Base-by-base conservation (phyloP, 2,113 vertebrate species). In the Grammatotria lemairii region DNA sequence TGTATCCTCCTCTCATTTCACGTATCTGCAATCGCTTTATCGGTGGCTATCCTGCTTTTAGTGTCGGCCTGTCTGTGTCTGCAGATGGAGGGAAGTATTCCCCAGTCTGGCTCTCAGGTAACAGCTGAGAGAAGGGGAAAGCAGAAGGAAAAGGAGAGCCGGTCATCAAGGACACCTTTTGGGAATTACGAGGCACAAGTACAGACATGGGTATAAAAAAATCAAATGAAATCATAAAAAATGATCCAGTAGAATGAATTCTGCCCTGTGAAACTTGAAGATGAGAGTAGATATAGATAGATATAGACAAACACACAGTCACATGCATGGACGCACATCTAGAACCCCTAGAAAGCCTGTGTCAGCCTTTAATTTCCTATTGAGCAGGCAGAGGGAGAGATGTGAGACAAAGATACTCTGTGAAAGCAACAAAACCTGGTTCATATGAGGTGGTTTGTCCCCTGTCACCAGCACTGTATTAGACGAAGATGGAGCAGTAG, bases 91-190 rank as follows among this genome's bases (percentile, higher is more conserved):
- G 40, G 80, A 85, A 92, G 87, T 90, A 88, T 93, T 93, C 92
- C 90, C 93, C 89, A 83, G 87, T 92, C 90, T 89, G 88, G 70
- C 78, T 91, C 88, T 91, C 89, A 87, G 83, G 81, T 90, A 85
- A 91, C 90, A 85, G 86, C 16, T 42, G 63, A 87, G 89, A 75
- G 63, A 68, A 14, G 75, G 12, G 51, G 65, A 85, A 57, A 58
- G 63, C 88, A 93, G 80, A 49, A 60, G 54, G 35, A 19, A 35
- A 55, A 28, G 80, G 54, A 51, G 88, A 81, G 38, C 11, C 6
- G 81, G 70, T 65, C 75, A 92, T 84, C 82, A 91, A 93, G 91
- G 91, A 92, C 88, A 91, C 88, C 86, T 95, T 92, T 84, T 88
- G 49, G 83, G 82, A 88, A 83, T 63, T 68, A 81, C 4, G 4